Conservation (phyloP, 2,888 invertebrate genomes). For the Meteorus cinctellus region DNA sequence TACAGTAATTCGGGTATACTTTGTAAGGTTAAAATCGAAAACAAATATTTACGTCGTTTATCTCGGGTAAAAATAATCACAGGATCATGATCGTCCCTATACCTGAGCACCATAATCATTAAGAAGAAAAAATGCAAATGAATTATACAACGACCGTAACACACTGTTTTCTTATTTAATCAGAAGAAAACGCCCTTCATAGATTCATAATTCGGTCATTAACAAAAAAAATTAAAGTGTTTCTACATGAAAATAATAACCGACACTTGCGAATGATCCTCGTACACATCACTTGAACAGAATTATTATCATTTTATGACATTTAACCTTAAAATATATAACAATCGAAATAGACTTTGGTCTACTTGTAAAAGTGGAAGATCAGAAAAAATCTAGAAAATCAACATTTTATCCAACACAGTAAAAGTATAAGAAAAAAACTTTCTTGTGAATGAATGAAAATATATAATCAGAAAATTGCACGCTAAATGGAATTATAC, state of each 20-base stretch:
- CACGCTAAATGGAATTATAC: background rate
- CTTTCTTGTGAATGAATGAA: background rate
- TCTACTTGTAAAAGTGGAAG: too few species aligned
- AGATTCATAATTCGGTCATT: background rate
- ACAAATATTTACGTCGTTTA: conserved; percentile 6
- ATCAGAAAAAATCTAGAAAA: background rate
- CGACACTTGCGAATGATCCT: background rate
- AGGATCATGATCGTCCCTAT: background rate
- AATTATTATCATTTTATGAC: background rate
- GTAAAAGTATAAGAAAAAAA: background rate
- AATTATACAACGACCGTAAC: conserved; percentile 4
- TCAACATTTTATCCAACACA: background rate
- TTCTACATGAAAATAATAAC: conserved; percentile 12
- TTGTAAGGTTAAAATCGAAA: too few species aligned
- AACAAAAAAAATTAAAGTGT: background rate
- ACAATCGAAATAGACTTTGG: background rate
- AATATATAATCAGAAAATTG: background rate
- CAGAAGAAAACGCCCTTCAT: background rate
- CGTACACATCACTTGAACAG: conserved; percentile 17
- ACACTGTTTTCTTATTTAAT: conserved; percentile 20
- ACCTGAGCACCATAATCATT: conserved; percentile 4
- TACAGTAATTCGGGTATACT: background rate
- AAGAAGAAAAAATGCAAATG: conserved; percentile 2
- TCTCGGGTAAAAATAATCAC: background rate
- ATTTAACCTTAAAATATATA: background rate